A percentile compares a stretch with the other conserved stretches of the same genome.
These are phyloP conservation scores for Anthonomus grandis DNA, from an alignment of 1,140 invertebrate species.

Conservation along the genomic window DNA sequence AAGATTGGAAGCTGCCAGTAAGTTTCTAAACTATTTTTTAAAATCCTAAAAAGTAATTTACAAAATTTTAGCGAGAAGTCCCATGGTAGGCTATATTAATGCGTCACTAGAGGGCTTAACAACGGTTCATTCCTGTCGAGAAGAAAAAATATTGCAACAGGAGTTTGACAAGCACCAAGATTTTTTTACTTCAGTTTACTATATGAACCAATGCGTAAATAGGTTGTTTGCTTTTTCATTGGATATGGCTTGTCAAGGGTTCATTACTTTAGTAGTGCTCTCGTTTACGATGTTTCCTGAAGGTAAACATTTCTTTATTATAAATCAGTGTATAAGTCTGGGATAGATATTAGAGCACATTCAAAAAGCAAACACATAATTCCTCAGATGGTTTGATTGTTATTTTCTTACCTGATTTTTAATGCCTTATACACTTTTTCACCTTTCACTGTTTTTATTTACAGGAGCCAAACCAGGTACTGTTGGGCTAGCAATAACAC, in stretches of 20 bases:
- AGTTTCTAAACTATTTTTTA: slow-evolving; percentile 72
- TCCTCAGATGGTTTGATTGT: no score
- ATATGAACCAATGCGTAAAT: slow-evolving; percentile 61
- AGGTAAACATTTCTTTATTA: background rate
- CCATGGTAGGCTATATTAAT: slow-evolving; percentile 67
- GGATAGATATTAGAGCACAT: no score
- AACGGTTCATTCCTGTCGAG: slow-evolving; percentile 64
- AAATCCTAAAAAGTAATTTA: slow-evolving; percentile 71
- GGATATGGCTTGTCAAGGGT: slow-evolving; percentile 68
- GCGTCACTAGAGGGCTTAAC: slow-evolving; percentile 63
- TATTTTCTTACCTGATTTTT: background rate
- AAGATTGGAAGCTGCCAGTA: slow-evolving; percentile 62
- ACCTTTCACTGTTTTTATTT: no score
- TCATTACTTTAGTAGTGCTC: slow-evolving; percentile 17
- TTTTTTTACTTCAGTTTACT: slow-evolving; percentile 62
- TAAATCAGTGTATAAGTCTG: background rate
- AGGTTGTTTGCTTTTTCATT: slow-evolving; percentile 73
- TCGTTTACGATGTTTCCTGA: slow-evolving; percentile 27
- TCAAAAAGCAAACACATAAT: no score
- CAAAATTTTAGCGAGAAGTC: slow-evolving; percentile 54
- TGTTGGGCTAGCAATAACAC: slow-evolving; percentile 60
- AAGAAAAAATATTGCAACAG: slow-evolving; percentile 56
- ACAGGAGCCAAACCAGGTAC: slow-evolving; percentile 52
- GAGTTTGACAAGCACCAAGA: slow-evolving; percentile 62
- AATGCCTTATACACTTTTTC: no score